phyloP scores from a whole-genome alignment of 30 jellyfish, hydroid and myxozoan species.

The Pseudorhiza aurosa region DNA sequence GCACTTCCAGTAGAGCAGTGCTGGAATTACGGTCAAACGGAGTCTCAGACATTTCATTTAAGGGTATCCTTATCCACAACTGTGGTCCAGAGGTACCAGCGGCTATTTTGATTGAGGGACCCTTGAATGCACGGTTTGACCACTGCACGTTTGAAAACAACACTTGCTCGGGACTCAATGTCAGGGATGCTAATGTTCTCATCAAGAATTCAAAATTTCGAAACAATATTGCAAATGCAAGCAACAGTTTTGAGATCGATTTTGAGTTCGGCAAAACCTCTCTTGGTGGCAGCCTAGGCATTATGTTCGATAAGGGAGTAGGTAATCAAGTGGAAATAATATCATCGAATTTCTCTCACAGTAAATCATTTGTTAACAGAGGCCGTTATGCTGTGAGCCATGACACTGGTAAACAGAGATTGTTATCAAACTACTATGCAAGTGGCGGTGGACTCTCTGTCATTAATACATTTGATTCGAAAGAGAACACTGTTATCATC shows the following conservation, averaged over 20 bases:
- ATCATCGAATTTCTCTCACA: conserved; percentile 13
- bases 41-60: not conserved
- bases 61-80: not conserved
- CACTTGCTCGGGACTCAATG: conserved; percentile 65
- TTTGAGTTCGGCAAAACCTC: conserved; percentile 70
- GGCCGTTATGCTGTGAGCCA: conserved; percentile 37
- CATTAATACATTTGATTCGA: conserved; percentile 46
- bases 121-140: conserved; percentile 26
- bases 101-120: conserved; percentile 31
- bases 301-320: conserved; percentile 43
- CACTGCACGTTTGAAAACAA: conserved; percentile 48
- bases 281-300: conserved; percentile 69
- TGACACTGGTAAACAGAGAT: conserved; percentile 34
- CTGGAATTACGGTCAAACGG: conserved; percentile 1
- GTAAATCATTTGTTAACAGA: conserved; percentile 38
- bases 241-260: conserved; percentile 26
- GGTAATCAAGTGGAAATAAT: conserved; percentile 10
- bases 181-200: conserved; percentile 25
- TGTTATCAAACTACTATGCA: conserved; percentile 70
- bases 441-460: conserved; percentile 74
- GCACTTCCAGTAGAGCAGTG: not conserved
- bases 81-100: conserved; percentile 64
- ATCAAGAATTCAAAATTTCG: conserved; percentile 15
- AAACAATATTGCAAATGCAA: conserved; percentile 49
- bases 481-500: conserved; percentile 26